These are phyloP conservation scores for Octodon degus DNA, from an alignment of 2,113 vertebrate species.

Conservation along the genomic window DNA sequence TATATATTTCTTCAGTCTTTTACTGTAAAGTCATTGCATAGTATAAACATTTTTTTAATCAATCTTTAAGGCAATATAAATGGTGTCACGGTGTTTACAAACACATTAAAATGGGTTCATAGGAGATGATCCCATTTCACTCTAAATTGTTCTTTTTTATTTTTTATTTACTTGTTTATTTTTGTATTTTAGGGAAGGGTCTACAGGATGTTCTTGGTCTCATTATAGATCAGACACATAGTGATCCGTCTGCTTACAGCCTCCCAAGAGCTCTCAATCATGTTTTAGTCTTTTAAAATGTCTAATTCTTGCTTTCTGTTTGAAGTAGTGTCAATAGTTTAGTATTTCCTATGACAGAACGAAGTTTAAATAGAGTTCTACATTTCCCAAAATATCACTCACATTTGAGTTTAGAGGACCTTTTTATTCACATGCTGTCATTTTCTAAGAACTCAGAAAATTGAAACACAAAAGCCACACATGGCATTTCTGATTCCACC, in stretches of 20 bases:
- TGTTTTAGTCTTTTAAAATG: constrained; percentile 17
- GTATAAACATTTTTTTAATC: constrained; percentile 1
- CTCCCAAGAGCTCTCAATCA: neutral
- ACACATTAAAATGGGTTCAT: neutral
- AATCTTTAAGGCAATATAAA: constrained; percentile 15
- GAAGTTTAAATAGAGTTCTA: neutral
- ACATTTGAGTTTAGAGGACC: neutral
- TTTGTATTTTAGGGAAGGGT: too few relatives aligned
- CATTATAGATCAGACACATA: too few relatives aligned
- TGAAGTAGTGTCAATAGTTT: neutral
- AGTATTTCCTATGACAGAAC: neutral
- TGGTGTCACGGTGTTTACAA: neutral
- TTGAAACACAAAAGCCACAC: neutral
- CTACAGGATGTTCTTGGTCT: too few relatives aligned
- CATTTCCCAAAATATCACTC: neutral
- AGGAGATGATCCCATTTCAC: neutral
- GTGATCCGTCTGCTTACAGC: too few relatives aligned
- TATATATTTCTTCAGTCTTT: constrained; percentile 36
- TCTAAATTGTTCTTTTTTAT: neutral
- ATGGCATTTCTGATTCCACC: neutral
- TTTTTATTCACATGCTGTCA: neutral
- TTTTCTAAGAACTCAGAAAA: constrained; percentile 58
- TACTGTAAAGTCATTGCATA: neutral
- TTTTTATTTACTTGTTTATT: neutral
- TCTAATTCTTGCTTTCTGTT: constrained; percentile 25